Percentiles rank a stretch among this genome's conserved stretches.
Evolutionary conservation across 2,797 vertebrate species (phyloP).

Genomic region (Cichlasoma orientale): DNA sequence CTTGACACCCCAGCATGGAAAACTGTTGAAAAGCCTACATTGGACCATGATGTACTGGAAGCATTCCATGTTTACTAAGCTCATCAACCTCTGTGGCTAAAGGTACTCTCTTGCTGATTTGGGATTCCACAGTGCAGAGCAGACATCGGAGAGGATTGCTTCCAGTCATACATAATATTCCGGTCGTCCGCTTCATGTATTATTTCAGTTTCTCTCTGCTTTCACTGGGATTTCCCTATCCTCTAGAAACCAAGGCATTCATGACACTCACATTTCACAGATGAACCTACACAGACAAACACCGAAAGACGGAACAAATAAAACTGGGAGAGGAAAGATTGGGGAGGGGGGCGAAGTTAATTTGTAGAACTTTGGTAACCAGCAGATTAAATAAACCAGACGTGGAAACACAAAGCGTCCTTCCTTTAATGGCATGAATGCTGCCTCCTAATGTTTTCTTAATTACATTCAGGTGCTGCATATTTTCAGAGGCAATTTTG

Average conservation of each 20-base stretch:
- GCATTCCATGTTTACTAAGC: constrained; percentile 60
- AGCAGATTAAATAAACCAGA: constrained; percentile 24
- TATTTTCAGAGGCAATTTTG: background rate
- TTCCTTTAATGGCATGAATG: background rate
- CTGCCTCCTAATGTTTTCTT: background rate
- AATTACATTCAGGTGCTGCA: background rate
- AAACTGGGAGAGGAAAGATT: background rate
- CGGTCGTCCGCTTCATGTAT: background rate
- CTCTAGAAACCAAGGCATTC: background rate
- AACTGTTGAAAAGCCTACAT: constrained; percentile 42
- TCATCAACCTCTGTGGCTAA: constrained; percentile 51
- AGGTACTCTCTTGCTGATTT: constrained; percentile 38
- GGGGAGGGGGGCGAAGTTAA: background rate
- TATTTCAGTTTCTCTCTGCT: background rate
- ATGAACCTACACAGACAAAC: constrained; percentile 4
- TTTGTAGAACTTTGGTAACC: constrained; percentile 7
- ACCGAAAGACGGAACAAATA: background rate
- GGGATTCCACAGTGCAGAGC: constrained; percentile 37
- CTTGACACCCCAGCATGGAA: constrained; percentile 31
- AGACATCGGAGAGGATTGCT: constrained; percentile 3
- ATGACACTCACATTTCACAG: background rate
- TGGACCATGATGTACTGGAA: constrained; percentile 40
- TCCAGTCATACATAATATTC: constrained; percentile 3
- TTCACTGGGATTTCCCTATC: background rate
- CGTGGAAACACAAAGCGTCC: constrained; percentile 1